Conservation (phyloP, 2,888 invertebrate species). For the Thelaira solivaga region DNA sequence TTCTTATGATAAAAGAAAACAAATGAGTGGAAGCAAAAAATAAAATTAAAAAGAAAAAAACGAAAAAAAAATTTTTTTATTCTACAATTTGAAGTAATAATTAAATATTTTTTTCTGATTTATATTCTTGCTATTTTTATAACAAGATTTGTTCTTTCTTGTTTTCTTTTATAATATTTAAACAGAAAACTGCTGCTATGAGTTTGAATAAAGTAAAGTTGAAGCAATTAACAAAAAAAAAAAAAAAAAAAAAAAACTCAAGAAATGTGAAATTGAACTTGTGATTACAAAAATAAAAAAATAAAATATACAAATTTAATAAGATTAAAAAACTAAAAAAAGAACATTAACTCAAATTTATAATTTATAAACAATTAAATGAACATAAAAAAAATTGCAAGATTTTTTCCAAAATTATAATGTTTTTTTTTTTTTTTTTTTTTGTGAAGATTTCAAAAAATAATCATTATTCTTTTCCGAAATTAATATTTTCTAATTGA, state of each 20-base stretch:
- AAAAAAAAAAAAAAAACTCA: background rate
- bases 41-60: constrained; percentile 1
- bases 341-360: too few species aligned
- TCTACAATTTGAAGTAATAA: constrained; percentile 52
- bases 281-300: background rate
- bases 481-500: too few species aligned
- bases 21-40: background rate
- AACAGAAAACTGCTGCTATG: background rate
- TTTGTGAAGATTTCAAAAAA: too few species aligned
- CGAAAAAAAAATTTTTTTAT: too few species aligned
- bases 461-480: too few species aligned
- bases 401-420: too few species aligned
- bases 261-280: constrained; percentile 14
- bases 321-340: background rate
- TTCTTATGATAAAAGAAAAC: constrained; percentile 39
- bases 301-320: background rate
- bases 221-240: constrained; percentile 26
- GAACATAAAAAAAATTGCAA: too few species aligned
- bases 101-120: constrained; percentile 46
- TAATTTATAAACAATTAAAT: too few species aligned
- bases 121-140: constrained; percentile 23
- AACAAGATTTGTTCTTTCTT: too few species aligned
- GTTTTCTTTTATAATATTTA: background rate
- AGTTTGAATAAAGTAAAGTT: constrained; percentile 7
- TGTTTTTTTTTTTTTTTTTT: too few species aligned